phyloP scores from a whole-genome alignment of 2,888 invertebrate genomes.

The Nemotelus nigrinus region DNA sequence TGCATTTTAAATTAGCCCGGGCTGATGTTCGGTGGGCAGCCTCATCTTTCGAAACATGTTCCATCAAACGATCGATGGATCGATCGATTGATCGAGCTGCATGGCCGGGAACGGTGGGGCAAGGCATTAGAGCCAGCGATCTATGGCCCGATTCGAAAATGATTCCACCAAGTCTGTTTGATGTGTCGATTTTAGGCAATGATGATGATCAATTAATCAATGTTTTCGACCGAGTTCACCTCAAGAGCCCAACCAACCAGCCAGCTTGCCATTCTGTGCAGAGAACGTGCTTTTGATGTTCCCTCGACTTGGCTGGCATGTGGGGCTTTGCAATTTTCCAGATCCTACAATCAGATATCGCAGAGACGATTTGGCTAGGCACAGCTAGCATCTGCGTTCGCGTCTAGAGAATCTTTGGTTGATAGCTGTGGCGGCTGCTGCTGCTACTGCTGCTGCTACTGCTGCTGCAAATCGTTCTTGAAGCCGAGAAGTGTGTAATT shows the following conservation, averaged over 20 bases:
- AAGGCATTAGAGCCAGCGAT: no score
- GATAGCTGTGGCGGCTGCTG: background rate
- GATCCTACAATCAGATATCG: slow-evolving; percentile 19
- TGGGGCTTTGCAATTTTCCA: slow-evolving; percentile 31
- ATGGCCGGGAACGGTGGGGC: no score
- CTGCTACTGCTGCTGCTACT: background rate
- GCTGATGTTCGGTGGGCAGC: no score
- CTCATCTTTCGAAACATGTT: no score
- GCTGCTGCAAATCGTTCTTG: background rate
- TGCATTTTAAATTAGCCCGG: no score
- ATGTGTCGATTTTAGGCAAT: slow-evolving; percentile 32
- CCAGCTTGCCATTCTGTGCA: background rate
- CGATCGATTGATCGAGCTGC: no score
- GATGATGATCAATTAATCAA: slow-evolving; percentile 38
- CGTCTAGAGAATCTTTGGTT: background rate
- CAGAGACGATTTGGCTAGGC: slow-evolving; percentile 21
- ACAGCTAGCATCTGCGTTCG: background rate
- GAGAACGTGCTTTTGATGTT: slow-evolving; percentile 22
- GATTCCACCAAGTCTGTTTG: slow-evolving; percentile 18
- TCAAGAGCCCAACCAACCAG: background rate
- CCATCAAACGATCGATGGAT: no score
- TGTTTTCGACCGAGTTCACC: background rate
- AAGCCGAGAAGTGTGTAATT: slow-evolving; percentile 20
- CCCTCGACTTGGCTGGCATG: background rate
- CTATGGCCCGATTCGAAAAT: background rate